Evolutionary conservation across 2,888 invertebrate species (phyloP).

Genomic region (Acrocyrtus sp.): DNA sequence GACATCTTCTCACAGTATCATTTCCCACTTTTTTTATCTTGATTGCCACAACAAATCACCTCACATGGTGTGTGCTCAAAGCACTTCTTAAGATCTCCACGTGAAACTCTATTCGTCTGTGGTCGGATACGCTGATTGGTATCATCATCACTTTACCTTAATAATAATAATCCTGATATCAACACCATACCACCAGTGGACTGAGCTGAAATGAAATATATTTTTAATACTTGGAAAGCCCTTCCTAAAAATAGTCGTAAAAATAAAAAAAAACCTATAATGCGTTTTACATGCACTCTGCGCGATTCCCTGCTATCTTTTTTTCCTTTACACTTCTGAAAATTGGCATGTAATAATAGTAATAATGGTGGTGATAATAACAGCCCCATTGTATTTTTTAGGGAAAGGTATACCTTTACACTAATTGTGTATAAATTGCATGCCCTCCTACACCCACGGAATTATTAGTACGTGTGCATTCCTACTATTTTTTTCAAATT

Average conservation of each 20-base stretch:
- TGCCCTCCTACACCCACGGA: not conserved
- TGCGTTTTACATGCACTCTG: not conserved
- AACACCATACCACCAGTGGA: conserved; percentile 7
- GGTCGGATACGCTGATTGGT: conserved; percentile 19
- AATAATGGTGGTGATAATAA: conserved; percentile 9
- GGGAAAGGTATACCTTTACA: too few relatives aligned
- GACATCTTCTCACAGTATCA: conserved; percentile 10
- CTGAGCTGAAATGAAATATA: conserved; percentile 11
- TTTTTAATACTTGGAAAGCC: conserved; percentile 2
- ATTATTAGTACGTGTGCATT: too few relatives aligned
- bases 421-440: conserved; percentile 14
- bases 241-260: not conserved
- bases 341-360: not conserved
- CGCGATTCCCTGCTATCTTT: not conserved
- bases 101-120: not conserved
- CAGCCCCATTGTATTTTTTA: conserved; percentile 8
- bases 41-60: too few relatives aligned
- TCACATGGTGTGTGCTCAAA: conserved; percentile 1
- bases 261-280: conserved; percentile 1
- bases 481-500: not conserved
- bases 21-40: too few relatives aligned
- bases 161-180: conserved; percentile 25
- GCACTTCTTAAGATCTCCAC: not conserved
- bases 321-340: not conserved
- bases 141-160: conserved; percentile 28